These are phyloP conservation scores for Brienomyrus longianalis DNA, from an alignment of 2,113 vertebrate species.

Conservation along the genomic window DNA sequence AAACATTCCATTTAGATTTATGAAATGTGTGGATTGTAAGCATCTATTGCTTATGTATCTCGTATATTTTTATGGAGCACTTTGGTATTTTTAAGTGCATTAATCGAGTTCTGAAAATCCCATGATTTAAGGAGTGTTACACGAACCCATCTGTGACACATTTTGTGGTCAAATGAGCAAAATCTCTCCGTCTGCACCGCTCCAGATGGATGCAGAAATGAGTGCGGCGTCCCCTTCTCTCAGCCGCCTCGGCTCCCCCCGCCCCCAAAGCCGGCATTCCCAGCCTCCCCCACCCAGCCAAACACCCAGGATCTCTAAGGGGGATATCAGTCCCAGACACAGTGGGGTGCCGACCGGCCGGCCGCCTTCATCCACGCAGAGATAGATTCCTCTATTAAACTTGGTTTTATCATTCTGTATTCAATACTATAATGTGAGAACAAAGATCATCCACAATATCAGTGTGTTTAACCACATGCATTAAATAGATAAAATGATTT, in stretches of 20 bases:
- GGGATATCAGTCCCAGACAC: neutral
- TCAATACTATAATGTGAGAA: neutral
- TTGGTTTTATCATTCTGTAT: neutral
- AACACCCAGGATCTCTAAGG: neutral
- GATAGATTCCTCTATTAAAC: neutral
- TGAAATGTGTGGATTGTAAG: neutral
- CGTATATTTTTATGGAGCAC: neutral
- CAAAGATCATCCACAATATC: neutral
- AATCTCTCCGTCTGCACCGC: neutral
- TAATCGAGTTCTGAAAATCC: neutral
- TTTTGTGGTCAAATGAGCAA: neutral
- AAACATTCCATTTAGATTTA: neutral
- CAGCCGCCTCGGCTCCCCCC: neutral
- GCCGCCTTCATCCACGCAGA: neutral
- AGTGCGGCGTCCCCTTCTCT: neutral
- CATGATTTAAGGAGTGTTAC: neutral
- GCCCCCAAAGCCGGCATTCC: neutral
- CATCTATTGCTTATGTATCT: neutral
- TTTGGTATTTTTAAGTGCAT: neutral
- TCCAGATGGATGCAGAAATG: neutral
- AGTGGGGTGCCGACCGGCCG: neutral
- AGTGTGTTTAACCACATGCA: neutral
- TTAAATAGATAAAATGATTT: neutral
- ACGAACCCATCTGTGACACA: neutral
- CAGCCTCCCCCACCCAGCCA: neutral